Conservation (phyloP, 1,140 invertebrate genomes). For the Nymphalis io region DNA sequence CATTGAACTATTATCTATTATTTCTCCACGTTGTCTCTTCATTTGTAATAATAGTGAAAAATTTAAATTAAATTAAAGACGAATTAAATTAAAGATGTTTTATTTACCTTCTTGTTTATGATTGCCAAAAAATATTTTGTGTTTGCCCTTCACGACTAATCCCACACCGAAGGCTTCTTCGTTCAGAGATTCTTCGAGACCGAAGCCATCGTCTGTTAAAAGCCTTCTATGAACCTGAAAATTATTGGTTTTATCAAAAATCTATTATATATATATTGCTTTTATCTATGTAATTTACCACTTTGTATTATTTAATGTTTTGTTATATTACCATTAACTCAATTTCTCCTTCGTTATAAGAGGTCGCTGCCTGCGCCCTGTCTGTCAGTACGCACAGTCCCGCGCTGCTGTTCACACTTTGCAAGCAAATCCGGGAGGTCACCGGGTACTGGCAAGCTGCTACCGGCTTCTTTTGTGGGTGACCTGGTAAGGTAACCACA, state of each 20-base stretch:
- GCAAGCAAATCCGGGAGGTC: conserved; percentile 89
- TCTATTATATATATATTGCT: too few relatives aligned
- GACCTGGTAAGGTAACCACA: conserved; percentile 47
- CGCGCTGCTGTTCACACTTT: conserved; percentile 79
- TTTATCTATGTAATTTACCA: not conserved
- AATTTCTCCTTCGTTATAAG: conserved; percentile 87
- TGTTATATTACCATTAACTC: conserved; percentile 86
- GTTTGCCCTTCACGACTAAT: conserved; percentile 91
- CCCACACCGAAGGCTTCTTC: conserved; percentile 91
- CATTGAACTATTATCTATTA: too few relatives aligned
- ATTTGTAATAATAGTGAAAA: too few relatives aligned
- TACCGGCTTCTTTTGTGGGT: conserved; percentile 81
- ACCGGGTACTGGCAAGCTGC: conserved; percentile 94
- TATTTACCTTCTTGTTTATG: conserved; percentile 48
- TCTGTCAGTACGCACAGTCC: conserved; percentile 90
- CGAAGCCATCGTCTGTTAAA: conserved; percentile 95
- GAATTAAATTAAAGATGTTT: too few relatives aligned
- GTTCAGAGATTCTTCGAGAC: conserved; percentile 95
- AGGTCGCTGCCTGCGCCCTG: conserved; percentile 92
- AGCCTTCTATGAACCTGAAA: conserved; percentile 90
- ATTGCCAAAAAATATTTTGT: conserved; percentile 83
- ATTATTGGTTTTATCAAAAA: not conserved
- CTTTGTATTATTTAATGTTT: not conserved
- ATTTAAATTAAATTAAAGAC: too few relatives aligned
- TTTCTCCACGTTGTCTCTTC: too few relatives aligned